These are phyloP conservation scores for Reticulitermes speratus DNA, from an alignment of 1,140 invertebrate species.

Conservation along the genomic window DNA sequence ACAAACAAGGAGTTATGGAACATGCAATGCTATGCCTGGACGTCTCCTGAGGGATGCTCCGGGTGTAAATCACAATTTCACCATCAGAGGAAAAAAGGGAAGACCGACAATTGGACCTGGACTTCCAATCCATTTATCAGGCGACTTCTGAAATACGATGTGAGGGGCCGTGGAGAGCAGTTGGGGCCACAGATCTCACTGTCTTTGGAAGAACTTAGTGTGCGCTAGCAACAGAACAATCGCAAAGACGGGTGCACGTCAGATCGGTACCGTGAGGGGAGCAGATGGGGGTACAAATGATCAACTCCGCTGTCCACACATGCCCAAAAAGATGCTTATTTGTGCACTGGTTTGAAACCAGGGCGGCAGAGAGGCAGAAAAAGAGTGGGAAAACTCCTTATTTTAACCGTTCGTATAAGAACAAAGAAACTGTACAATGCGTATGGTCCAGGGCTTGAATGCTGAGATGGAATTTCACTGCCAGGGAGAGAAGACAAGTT, in stretches of 20 bases:
- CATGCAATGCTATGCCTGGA: neutral
- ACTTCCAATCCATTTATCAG: slow-evolving; percentile 12
- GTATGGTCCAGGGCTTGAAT: too few species aligned
- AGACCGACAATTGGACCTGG: neutral
- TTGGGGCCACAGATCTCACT: neutral
- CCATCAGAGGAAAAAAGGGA: neutral
- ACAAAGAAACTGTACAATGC: too few species aligned
- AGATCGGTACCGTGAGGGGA: neutral
- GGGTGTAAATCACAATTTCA: neutral
- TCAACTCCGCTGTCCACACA: too few species aligned
- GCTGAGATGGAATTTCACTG: too few species aligned
- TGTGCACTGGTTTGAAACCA: too few species aligned
- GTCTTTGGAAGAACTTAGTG: neutral
- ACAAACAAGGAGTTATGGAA: neutral
- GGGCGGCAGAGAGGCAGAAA: too few species aligned
- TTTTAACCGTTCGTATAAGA: too few species aligned
- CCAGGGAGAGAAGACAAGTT: too few species aligned
- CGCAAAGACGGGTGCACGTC: neutral
- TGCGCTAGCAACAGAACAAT: neutral
- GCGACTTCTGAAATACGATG: neutral
- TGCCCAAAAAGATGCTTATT: too few species aligned
- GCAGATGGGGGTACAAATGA: too few species aligned
- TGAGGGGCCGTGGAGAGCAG: neutral
- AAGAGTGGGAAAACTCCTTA: too few species aligned
- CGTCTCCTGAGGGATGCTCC: neutral